Conservation (phyloP, 2,888 invertebrate genomes). For the Laspeyria flexula region DNA sequence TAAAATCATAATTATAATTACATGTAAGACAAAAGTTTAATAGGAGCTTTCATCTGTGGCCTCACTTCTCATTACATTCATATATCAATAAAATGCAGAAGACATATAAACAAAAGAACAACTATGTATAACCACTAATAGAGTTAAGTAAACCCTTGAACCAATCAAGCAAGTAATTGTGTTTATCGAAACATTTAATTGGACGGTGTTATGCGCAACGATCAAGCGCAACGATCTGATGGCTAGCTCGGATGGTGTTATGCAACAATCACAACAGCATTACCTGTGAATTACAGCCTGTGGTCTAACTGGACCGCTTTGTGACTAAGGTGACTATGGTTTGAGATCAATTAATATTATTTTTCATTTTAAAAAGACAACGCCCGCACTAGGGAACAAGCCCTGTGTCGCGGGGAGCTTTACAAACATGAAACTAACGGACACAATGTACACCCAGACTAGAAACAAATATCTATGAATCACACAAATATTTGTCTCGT, state of each 20-base stretch:
- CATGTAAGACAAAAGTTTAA: no score
- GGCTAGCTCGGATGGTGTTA: constrained; percentile 13
- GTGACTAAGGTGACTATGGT: constrained; percentile 54
- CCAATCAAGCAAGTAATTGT: neutral
- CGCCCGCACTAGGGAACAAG: no score
- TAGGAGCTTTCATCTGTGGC: no score
- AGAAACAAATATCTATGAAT: no score
- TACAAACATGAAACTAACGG: no score
- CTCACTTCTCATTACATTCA: no score
- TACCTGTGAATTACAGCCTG: constrained; percentile 78
- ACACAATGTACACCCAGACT: no score
- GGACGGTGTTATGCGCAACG: constrained; percentile 5
- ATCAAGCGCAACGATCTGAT: constrained; percentile 10
- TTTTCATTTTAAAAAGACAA: no score
- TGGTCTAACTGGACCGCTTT: constrained; percentile 53
- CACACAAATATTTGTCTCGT: no score
- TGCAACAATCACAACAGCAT: constrained; percentile 58
- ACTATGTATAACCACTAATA: neutral
- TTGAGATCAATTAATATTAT: neutral
- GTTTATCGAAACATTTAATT: constrained; percentile 11
- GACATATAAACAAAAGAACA: neutral
- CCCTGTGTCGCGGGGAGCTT: no score
- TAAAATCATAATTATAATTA: no score
- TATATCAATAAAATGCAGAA: no score
- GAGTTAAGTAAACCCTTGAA: neutral